Evolutionary conservation across 2,888 invertebrate genomes (phyloP).

Genomic region (Xestia xanthographa): DNA sequence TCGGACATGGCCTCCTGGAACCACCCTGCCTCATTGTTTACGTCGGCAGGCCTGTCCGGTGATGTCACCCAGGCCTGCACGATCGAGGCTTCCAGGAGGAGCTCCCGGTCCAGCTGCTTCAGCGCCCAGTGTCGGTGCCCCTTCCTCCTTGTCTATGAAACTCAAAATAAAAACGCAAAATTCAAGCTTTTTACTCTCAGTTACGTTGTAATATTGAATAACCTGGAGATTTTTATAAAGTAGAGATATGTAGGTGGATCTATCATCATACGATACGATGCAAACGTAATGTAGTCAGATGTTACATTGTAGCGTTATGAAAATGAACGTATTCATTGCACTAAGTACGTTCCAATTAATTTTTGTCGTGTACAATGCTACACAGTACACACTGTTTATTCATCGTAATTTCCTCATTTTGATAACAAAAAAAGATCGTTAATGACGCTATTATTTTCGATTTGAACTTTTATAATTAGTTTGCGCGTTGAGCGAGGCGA

Average conservation of each 20-base stretch:
- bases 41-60: too few species aligned
- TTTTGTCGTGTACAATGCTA: background rate
- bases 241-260: background rate
- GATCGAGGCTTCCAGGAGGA: too few species aligned
- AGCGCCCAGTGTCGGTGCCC: too few species aligned
- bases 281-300: background rate
- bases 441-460: constrained; percentile 45
- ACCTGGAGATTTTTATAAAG: background rate
- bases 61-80: too few species aligned
- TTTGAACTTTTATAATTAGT: constrained; percentile 36
- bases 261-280: background rate
- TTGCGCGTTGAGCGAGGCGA: background rate
- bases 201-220: background rate
- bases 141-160: background rate
- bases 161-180: background rate
- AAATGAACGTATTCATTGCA: constrained; percentile 3
- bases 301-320: background rate
- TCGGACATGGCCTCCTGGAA: too few species aligned
- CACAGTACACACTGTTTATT: constrained; percentile 3
- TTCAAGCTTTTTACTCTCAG: background rate
- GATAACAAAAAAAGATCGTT: constrained; percentile 39
- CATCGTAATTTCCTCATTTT: constrained; percentile 42
- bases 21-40: too few species aligned
- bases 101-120: too few species aligned
- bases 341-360: background rate